Percentiles rank a stretch among this genome's conserved stretches.
Evolutionary conservation across 1,140 invertebrate species (phyloP).

Genomic region (Orussus abietinus): DNA sequence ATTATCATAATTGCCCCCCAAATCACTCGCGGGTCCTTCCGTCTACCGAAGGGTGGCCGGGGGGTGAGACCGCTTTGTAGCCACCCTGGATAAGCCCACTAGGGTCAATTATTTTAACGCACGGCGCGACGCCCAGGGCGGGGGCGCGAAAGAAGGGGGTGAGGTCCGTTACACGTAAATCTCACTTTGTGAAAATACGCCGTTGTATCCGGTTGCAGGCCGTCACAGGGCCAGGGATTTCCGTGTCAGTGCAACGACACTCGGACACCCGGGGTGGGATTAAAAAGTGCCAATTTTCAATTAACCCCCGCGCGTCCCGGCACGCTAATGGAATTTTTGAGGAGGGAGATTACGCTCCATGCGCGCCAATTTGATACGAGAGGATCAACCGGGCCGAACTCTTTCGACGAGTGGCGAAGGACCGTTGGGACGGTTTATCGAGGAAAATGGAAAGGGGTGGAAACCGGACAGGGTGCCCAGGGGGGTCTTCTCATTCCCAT

Average conservation of each 20-base stretch:
- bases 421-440: too few relatives aligned
- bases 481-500: constrained; percentile 1
- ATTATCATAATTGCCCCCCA: constrained; percentile 13
- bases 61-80: too few relatives aligned
- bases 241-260: neutral
- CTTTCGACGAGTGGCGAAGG: neutral
- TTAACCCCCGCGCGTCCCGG: constrained; percentile 23
- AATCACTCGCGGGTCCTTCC: neutral
- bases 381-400: neutral
- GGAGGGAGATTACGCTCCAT: constrained; percentile 33
- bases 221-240: neutral
- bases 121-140: constrained; percentile 15
- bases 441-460: neutral
- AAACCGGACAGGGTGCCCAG: too few relatives aligned
- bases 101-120: constrained; percentile 16
- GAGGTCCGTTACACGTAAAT: constrained; percentile 20
- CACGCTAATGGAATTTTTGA: constrained; percentile 46
- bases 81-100: constrained; percentile 4
- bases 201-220: neutral
- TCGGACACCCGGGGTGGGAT: neutral
- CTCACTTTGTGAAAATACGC: constrained; percentile 27
- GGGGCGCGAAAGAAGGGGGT: constrained; percentile 12
- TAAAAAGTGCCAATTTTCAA: constrained; percentile 38
- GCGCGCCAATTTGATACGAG: constrained; percentile 20
- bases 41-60: neutral